phyloP scores from a whole-genome alignment of 2,888 invertebrate genomes.

The Chromoteleia sp. region DNA sequence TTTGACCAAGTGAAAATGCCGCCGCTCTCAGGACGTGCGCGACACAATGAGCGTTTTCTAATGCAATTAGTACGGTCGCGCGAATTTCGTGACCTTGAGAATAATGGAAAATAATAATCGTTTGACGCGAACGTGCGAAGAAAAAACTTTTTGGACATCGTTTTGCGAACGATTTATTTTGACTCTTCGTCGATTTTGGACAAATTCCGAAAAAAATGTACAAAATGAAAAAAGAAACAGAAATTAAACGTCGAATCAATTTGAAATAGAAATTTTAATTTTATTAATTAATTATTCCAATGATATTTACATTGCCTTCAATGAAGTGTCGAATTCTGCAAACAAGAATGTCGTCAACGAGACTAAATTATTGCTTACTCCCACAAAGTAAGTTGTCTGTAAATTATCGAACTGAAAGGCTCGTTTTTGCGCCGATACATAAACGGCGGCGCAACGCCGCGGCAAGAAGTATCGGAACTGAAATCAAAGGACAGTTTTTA shows the following conservation, averaged over 20 bases:
- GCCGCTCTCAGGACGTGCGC: constrained; percentile 71
- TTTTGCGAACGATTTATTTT: not conserved
- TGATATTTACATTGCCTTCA: not conserved
- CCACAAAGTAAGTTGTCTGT: constrained; percentile 58
- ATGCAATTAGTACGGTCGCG: constrained; percentile 80
- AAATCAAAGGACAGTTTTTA: constrained; percentile 82
- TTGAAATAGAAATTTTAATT: constrained; percentile 1
- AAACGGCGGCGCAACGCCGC: constrained; percentile 59
- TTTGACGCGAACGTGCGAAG: constrained; percentile 32
- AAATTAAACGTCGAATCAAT: not conserved
- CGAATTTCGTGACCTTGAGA: constrained; percentile 76
- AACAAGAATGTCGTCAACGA: constrained; percentile 36
- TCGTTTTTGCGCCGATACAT: constrained; percentile 66
- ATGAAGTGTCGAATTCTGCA: constrained; percentile 9
- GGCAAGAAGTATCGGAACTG: constrained; percentile 69
- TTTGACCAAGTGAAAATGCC: constrained; percentile 84
- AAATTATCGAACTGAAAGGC: constrained; percentile 66
- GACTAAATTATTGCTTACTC: constrained; percentile 42
- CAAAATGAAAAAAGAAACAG: too few species aligned
- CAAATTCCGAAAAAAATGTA: too few species aligned
- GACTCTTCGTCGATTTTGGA: not conserved
- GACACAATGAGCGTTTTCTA: constrained; percentile 77
- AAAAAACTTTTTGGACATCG: not conserved
- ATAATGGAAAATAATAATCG: constrained; percentile 53
- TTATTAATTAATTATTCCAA: constrained; percentile 9